Base-by-base conservation (phyloP, 1,140 invertebrate genomes). In the Lysiphlebus fabarum region DNA sequence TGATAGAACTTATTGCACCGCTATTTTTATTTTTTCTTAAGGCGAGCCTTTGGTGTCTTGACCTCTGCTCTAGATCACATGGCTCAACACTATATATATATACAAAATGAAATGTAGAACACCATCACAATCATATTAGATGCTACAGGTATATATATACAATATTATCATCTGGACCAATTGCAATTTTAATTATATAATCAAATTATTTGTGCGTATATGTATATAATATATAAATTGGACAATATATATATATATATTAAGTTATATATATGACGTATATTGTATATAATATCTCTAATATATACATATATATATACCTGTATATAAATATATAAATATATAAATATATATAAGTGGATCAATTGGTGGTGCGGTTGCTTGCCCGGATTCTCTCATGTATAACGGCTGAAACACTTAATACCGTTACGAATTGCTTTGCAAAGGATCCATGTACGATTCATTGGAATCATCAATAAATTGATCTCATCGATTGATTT, bases 31-130 rank as follows among this genome's bases (percentile, higher is more conserved):
- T 26, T 26, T 49, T 49, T 34, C 33, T 47, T n/a, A 17, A 49
- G 36, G 11, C 17, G 36, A 49, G 33, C 11, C 40, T 43, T 50
- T 14, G 26, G 58, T n/a, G 68, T 68, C 65, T 67, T 71, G 67
- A 71, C 64, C 65, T 67, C 69, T 69, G 66, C 65, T 70, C 68
- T 55, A 70, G 62, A 69, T 70, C 51, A 59, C 59, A 54, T 34
- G 36, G 43, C 56, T 61, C 59, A 53, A 44, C 59, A 47, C 9
- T 38, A 26, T 1, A 17, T 17, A 26, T n/a, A n/a, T n/a, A n/a
- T n/a, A n/a, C n/a, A n/a, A n/a, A n/a, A 8, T 59, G 51, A 65
- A 63, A 70, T 70, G 61, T 67, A 61, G 65, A 59, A 63, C 70
- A 62, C 62, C 56, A 56, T 61, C 17, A 26, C 17, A 26, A 26